A percentile compares a stretch with the other conserved stretches of the same genome.
phyloP scores from a whole-genome alignment of 2,888 invertebrate genomes.

The Erebia epiphron region DNA sequence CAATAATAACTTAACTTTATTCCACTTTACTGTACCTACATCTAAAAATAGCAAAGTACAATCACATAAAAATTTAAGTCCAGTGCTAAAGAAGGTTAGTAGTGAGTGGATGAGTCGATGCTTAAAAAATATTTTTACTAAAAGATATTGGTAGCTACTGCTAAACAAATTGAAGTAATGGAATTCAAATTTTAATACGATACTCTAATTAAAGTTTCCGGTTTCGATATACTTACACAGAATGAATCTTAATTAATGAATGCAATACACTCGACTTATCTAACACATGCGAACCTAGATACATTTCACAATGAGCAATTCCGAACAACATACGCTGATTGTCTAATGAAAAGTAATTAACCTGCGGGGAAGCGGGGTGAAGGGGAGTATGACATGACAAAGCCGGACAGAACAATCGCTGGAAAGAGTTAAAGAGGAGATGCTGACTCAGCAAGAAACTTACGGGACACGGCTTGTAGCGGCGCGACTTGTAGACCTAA shows the following conservation, averaged over 20 bases:
- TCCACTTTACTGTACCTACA: too few species aligned
- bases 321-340: conserved; percentile 60
- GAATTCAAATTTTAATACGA: background rate
- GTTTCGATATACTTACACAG: conserved; percentile 7
- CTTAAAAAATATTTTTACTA: too few species aligned
- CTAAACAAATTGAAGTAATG: background rate
- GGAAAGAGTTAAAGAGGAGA: conserved; percentile 74
- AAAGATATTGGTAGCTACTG: background rate
- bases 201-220: conserved; percentile 2
- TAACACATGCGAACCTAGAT: conserved; percentile 35
- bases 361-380: conserved; percentile 50
- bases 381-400: conserved; percentile 72
- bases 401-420: conserved; percentile 77
- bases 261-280: conserved; percentile 13
- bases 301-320: conserved; percentile 48
- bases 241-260: background rate
- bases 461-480: conserved; percentile 64
- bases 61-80: too few species aligned
- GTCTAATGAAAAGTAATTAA: conserved; percentile 83
- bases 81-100: too few species aligned
- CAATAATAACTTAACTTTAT: too few species aligned
- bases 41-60: too few species aligned
- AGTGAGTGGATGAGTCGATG: too few species aligned
- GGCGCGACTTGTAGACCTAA: conserved; percentile 41
- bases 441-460: conserved; percentile 76